Percentiles rank a stretch among this genome's conserved stretches.
phyloP scores from a whole-genome alignment of 2,113 vertebrate genomes.

The Pseudorasbora parva region DNA sequence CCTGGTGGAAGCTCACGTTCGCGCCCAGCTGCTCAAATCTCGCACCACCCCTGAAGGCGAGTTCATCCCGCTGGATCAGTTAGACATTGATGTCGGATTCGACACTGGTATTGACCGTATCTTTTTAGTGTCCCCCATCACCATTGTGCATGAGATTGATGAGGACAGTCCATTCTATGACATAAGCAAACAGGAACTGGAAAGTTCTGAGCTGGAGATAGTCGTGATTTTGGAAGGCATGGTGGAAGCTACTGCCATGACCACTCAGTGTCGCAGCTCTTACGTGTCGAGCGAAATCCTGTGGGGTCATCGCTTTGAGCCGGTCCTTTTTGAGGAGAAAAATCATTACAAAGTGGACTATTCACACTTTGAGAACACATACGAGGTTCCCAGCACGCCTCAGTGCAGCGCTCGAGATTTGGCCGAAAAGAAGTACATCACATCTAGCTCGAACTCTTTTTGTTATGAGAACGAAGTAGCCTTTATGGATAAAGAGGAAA shows the following conservation, averaged over 20 bases:
- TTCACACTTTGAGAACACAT: slow-evolving; percentile 92
- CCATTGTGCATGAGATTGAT: slow-evolving; percentile 93
- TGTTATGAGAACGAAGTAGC: slow-evolving; percentile 98
- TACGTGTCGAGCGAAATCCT: slow-evolving; percentile 93
- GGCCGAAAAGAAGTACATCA: slow-evolving; percentile 86
- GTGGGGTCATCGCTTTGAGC: slow-evolving; percentile 96
- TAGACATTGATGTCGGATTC: slow-evolving; percentile 94
- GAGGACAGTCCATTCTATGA: slow-evolving; percentile 95
- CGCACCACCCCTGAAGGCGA: slow-evolving; percentile 93
- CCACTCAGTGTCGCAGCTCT: slow-evolving; percentile 96
- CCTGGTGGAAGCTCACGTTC: slow-evolving; percentile 92
- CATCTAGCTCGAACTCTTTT: slow-evolving; percentile 90
- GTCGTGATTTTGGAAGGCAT: slow-evolving; percentile 97
- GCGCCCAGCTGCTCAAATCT: slow-evolving; percentile 94
- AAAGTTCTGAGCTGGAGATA: slow-evolving; percentile 93
- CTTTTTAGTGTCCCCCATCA: slow-evolving; percentile 94
- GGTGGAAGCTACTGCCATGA: slow-evolving; percentile 98
- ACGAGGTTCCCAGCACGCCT: slow-evolving; percentile 93
- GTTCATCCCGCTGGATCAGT: slow-evolving; percentile 93
- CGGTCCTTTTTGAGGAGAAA: slow-evolving; percentile 94
- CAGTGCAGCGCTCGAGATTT: slow-evolving; percentile 92
- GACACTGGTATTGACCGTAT: slow-evolving; percentile 95
- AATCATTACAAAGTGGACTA: slow-evolving; percentile 98
- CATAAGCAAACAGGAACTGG: slow-evolving; percentile 90
- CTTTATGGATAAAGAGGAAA: slow-evolving; percentile 91